Percentiles rank a stretch among this genome's conserved stretches.
Conservation (phyloP, 1,140 invertebrate genomes). For the Stratiolaelaps scimitus region DNA sequence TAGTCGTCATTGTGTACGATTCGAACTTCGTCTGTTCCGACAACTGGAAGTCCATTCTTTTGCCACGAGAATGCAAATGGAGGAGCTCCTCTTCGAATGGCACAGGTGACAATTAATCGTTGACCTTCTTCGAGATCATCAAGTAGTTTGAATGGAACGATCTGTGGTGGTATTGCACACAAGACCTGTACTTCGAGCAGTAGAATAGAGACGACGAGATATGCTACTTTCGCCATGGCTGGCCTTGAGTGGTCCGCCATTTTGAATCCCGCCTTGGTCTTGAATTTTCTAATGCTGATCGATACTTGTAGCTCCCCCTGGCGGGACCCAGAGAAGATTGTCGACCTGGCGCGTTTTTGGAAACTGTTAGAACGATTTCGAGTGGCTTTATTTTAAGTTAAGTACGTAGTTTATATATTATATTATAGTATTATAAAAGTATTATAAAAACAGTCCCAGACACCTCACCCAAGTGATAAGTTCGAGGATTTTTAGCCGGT, state of each 20-base stretch:
- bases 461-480: too few relatives aligned
- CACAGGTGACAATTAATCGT: neutral
- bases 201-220: neutral
- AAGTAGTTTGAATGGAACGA: constrained; percentile 8
- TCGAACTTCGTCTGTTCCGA: neutral
- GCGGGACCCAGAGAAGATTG: neutral
- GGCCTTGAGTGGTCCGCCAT: constrained; percentile 3
- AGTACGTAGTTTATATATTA: too few relatives aligned
- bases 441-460: too few relatives aligned
- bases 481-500: too few relatives aligned
- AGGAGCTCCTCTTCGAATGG: constrained; percentile 2
- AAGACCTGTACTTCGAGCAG: neutral
- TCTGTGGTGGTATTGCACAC: neutral
- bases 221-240: neutral
- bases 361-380: too few relatives aligned
- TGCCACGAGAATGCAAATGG: neutral
- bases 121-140: constrained; percentile 23
- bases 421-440: too few relatives aligned
- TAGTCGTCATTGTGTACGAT: constrained; percentile 21
- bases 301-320: constrained; percentile 4
- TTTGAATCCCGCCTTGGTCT: constrained; percentile 19
- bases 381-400: too few relatives aligned
- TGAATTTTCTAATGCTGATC: neutral
- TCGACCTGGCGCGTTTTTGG: neutral
- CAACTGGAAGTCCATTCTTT: neutral